Base-by-base conservation (phyloP, 2,113 vertebrate genomes). In the Parotia lawesii region DNA sequence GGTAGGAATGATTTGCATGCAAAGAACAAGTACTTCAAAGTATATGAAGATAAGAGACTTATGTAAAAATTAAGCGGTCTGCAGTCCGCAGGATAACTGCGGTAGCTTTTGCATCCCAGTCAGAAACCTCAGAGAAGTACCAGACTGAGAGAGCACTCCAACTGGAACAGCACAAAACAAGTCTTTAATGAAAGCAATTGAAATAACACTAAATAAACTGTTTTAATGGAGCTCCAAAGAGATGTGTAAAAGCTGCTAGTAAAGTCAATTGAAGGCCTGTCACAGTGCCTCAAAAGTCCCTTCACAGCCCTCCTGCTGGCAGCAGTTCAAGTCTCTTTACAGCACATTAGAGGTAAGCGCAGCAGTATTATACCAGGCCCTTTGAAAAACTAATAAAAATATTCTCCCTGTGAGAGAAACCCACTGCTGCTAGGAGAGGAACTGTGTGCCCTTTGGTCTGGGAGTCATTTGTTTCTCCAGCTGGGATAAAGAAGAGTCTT, bases 191-290 rank as follows among this genome's bases (percentile, higher is more conserved):
- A 96, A 96, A 82, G 87, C 77, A 92, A 94, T 87, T 85, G 74
- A 80, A 94, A 89, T 95, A 91, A 93, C 64, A 77, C 89, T 94
- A 91, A 95, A 94, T 94, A 94, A 94, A 92, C 64, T 84, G 31
- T 93, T 90, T 88, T 86, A 93, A 90, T 93, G 88, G 75, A 64
- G 44, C 53, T 92, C 85, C 72, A 84, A 95, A 86, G 75, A 92
- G 83, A 92, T 83, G 53, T 78, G 65, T 90, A 91, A 94, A 94
- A 92, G 51, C 95, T 80, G 61, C 79, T 90, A 64, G 47, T 92
- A 80, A 94, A 94, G 84, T 89, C 89, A 95, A 37, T 67, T 93
- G 94, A 85, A 95, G 84, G 84, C 86, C 89, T 96, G 89, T 93
- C 86, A 85, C 65, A 31, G 84, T 35, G 56, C 87, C 54, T 91